Base-by-base conservation (phyloP, 1,140 invertebrate species). In the Neodiprion pinetum region DNA sequence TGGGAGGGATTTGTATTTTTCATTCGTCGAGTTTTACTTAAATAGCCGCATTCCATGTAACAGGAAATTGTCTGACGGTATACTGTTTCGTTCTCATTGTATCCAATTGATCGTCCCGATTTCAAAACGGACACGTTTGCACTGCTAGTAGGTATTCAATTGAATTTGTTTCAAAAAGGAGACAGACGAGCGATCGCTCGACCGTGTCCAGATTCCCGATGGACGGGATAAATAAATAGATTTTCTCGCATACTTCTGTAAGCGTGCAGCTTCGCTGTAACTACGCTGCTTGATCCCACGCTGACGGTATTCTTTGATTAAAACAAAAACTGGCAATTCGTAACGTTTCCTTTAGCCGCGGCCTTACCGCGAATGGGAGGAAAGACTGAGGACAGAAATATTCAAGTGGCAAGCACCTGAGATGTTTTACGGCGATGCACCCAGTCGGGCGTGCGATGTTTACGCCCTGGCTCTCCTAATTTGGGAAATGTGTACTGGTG, bases 401-500 rank as follows among this genome's bases (percentile, higher is more conserved):
- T 84, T 77, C 66, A 77, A 75, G 71, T 86, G 85, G 85, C 80
- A 81, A 75, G 82, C 84, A 21, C 84, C 85, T 2, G 83, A 84
- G 71, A 69, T 83, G 21, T 82, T 80, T 47, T 68, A 49, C 14
- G 72, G 77, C 50, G 48, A 74, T 47, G 50, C 78, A 49, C 70
- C 78, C 8, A 67, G 74, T 8, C 79, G 74, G 73, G 76, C 79
- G 12, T 81, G 71, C 21, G 85, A 86, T 67, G 75, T 86, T 65
- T 86, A 85, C 50, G 79, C 82, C 9, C 73, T 86, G 10, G 67
- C 80, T 10, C 73, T 86, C 10, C 72, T 86, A 40, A 82, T 85
- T 47, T 86, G 84, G 85, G 85, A 86, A 81, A 85, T 85, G 79
- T 81, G 81, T 65, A 85, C 85, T 48, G 81, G 83, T 80, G 72